phyloP scores from a whole-genome alignment of 2,113 vertebrate genomes.

The Gadus chalcogrammus region DNA sequence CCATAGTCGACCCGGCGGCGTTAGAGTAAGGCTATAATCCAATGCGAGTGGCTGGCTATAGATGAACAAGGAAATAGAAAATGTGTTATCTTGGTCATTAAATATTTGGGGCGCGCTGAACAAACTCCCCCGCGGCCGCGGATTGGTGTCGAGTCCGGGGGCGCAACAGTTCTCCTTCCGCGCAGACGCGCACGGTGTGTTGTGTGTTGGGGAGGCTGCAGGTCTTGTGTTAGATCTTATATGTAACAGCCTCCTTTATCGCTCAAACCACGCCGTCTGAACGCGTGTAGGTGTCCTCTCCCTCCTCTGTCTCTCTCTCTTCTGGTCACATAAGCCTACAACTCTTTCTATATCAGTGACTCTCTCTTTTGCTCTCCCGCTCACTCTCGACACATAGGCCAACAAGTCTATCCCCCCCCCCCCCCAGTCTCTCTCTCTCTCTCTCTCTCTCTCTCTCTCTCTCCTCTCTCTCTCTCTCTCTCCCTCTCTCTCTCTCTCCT shows the following conservation, averaged over 20 bases:
- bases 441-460: not conserved
- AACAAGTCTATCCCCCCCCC: not conserved
- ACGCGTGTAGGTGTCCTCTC: slow-evolving; percentile 25
- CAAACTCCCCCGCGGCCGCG: too few relatives aligned
- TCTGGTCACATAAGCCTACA: not conserved
- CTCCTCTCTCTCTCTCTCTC: too few relatives aligned
- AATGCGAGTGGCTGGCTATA: too few relatives aligned
- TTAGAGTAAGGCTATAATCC: not conserved
- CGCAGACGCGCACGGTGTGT: too few relatives aligned
- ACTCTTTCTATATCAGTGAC: slow-evolving; percentile 18
- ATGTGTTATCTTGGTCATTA: too few relatives aligned
- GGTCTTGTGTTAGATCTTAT: slow-evolving; percentile 15
- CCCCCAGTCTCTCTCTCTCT: not conserved
- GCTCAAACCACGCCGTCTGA: slow-evolving; percentile 16
- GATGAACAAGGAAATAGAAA: too few relatives aligned
- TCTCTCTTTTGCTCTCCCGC: not conserved
- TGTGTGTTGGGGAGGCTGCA: not conserved
- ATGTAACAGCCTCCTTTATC: slow-evolving; percentile 12
- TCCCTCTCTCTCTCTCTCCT: not conserved
- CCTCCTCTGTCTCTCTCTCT: slow-evolving; percentile 13
- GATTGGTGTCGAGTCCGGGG: too few relatives aligned
- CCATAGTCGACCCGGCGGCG: slow-evolving; percentile 19
- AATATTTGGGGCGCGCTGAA: too few relatives aligned
- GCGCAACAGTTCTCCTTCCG: too few relatives aligned
- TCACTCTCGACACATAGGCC: not conserved